Conservation (phyloP, 1,140 invertebrate genomes). For the Ips nitidus region DNA sequence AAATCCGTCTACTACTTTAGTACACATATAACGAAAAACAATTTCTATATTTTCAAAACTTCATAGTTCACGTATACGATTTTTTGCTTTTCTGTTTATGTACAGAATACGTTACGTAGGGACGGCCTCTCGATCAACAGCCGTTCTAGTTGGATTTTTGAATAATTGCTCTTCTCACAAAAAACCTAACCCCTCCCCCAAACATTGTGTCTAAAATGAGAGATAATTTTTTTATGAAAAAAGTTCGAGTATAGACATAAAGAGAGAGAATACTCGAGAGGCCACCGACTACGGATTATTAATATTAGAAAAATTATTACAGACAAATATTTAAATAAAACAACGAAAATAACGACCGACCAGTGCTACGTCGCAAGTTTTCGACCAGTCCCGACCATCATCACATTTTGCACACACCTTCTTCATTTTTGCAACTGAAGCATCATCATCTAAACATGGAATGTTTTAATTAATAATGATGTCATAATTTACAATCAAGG, state of each 20-base stretch:
- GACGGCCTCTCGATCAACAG: background rate
- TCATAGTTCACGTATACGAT: conserved; percentile 52
- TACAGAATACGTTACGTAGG: conserved; percentile 31
- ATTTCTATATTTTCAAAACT: conserved; percentile 49
- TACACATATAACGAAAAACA: conserved; percentile 48
- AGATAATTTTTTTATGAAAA: too few species aligned
- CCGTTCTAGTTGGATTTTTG: too few species aligned
- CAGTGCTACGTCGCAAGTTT: conserved; percentile 4
- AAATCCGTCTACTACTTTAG: conserved; percentile 26
- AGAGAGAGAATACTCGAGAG: background rate
- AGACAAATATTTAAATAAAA: conserved; percentile 22
- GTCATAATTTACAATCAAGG: background rate
- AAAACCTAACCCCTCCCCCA: too few species aligned
- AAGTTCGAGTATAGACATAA: too few species aligned
- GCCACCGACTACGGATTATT: conserved; percentile 3
- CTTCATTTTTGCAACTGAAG: too few species aligned
- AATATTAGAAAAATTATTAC: conserved; percentile 14
- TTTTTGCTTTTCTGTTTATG: conserved; percentile 43
- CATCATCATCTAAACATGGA: background rate
- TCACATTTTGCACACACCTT: background rate
- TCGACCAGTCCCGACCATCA: background rate
- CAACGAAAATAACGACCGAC: conserved; percentile 8
- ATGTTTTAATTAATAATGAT: conserved; percentile 3
- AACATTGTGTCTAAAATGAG: too few species aligned
- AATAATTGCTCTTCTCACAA: too few species aligned